Evolutionary conservation across 2,113 vertebrate genomes (phyloP), one percentile per base, ranked within the genome.

Genomic region (Sorex fumeus): DNA sequence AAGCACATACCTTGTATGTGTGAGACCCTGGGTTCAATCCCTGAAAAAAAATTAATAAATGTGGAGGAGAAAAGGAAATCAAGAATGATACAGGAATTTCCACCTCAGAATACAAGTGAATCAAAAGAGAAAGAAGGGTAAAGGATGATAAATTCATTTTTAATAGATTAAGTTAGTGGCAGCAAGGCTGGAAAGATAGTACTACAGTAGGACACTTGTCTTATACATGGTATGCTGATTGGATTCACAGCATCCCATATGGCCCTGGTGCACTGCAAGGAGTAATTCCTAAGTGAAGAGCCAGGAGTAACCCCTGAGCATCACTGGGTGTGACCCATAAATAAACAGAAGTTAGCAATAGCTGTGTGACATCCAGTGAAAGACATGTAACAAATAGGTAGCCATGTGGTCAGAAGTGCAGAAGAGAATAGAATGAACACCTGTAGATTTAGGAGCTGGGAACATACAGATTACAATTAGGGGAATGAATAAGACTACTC

Each of bases 61-160:
- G 30, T 32, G 43, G 66, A 95, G 66, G 89, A 86, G 43, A 84
- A 53, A 85, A 75, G 60, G 40, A 36, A 79, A 2, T 13, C 64
- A 4, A 83, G 19, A 80, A 67, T 62, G 80, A 66, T 74, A 89
- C 76, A 89, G 72, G 70, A 57, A 83, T 70, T 47, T 67, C 71
- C 60, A 75, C 40, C 50, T 85, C 40, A 36, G 47, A 83, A 88
- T 12, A 71, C 1, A 27, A 27, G 76, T 28, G 53, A 77, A 81
- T 13, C 50, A 93, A 76, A 74, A 28, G 21, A 89, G 34, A 67
- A 93, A 84, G 32, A 40, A 5, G n/a, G 36, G 53, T 18, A 85
- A 84, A 86, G 79, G 53, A 23, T 45, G n/a, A 50, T 3, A 67
- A 76, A 71, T 84, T 89, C 76, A 53, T 50, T 94, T 84, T 45